Evolutionary conservation across 1,140 invertebrate genomes (phyloP), one percentile per base, ranked within the genome.

Genomic region (Lasioglossum albipes): DNA sequence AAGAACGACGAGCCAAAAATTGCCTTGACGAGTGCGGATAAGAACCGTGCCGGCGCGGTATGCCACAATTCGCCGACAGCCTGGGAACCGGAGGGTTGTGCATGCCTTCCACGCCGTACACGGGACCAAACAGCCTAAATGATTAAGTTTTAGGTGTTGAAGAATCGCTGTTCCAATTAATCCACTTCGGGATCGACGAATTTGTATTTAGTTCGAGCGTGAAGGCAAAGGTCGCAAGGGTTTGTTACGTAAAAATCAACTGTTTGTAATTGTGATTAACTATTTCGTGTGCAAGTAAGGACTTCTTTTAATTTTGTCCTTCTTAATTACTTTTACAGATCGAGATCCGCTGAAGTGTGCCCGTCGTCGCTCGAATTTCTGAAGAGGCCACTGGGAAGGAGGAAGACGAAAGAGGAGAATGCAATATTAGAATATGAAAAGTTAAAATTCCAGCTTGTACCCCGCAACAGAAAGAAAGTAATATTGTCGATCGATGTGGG

Each of bases 21-120:
- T 27, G 16, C 45, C 10, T 7, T 45, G 13, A 69, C 16, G 45
- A 27, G 20, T 69, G 66, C 49, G 83, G 79, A 86, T 85, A 85
- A 85, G 83, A 85, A 81, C 73, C 74, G 83, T 84, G 84, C 82
- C 49, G 79, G 77, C 82, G 72, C 75, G 84, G 83, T 86, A 85
- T 82, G 80, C 83, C 84, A 77, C 84, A 59, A 79, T 86, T 85
- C 71, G 75, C 84, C 73, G 59, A 79, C 72, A 65, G 79, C 80
- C 79, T 86, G 84, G 84, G 84, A 86, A 86, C 71, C 41, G 20
- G 72, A 79, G 62, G 84, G 54, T 77, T 85, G 84, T 49, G 27
- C 57, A 62, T 41, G 62, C 42, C 7, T 68, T 86, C 22, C 62
- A 59, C 67, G 49, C 20, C 62, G 41, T 70, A 61, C 41, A 31